Evolutionary conservation across 2,797 vertebrate genomes (phyloP).

Genomic region (Pogoniulus pusillus): DNA sequence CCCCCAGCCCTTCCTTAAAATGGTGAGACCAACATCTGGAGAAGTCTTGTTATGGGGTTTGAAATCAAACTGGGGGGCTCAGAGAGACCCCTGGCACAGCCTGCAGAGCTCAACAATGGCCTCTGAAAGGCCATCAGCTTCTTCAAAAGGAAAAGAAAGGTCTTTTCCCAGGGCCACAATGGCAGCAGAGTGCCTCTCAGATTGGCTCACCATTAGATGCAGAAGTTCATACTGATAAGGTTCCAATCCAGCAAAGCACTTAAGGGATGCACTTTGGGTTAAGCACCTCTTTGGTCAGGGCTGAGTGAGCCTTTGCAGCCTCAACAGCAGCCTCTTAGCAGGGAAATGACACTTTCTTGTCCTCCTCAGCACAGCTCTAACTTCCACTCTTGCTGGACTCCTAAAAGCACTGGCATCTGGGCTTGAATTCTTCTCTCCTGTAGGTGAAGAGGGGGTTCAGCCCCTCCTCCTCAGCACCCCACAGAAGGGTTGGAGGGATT

Average conservation of each 20-base stretch:
- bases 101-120: rapidly evolving
- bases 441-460: background rate
- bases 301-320: background rate
- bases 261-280: background rate
- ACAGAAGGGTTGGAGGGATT: background rate
- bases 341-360: background rate
- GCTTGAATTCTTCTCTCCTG: too few relatives aligned
- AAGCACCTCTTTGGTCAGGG: background rate
- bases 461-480: background rate
- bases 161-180: background rate
- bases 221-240: background rate
- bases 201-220: background rate
- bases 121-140: background rate
- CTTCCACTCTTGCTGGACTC: background rate
- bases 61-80: background rate
- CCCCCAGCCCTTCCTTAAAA: background rate
- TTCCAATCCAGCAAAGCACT: background rate
- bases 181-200: background rate
- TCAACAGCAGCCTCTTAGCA: background rate
- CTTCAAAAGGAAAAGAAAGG: background rate
- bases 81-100: background rate
- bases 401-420: background rate
- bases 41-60: rapidly evolving
- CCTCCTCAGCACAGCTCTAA: background rate
- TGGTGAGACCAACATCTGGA: rapidly evolving